Conservation (phyloP, 2,113 vertebrate genomes). For the Calypte anna region DNA sequence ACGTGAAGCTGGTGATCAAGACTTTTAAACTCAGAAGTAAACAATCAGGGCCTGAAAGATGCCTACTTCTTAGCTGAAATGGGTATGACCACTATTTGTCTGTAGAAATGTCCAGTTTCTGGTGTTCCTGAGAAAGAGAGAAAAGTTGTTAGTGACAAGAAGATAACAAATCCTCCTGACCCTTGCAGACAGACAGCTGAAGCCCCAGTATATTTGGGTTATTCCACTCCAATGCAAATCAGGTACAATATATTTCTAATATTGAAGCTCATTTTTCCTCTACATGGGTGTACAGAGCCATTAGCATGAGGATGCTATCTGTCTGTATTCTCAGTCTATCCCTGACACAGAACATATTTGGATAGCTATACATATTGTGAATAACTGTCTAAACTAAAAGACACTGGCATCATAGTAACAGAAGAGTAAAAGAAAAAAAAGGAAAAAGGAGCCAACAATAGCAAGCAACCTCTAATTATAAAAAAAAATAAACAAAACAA, state of each 20-base stretch:
- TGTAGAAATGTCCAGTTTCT: not conserved
- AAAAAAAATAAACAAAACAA: not conserved
- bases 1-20: no score
- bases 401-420: no score
- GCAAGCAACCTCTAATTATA: not conserved
- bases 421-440: not conserved
- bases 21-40: no score
- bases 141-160: not conserved
- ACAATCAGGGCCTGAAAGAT: no score
- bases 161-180: not conserved
- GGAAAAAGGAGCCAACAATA: not conserved
- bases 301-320: not conserved
- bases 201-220: not conserved
- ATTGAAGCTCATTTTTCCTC: not conserved
- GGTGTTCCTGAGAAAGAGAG: not conserved
- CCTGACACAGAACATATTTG: not conserved
- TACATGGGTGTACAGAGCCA: not conserved
- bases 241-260: not conserved
- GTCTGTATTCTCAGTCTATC: not conserved
- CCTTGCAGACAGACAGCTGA: not conserved
- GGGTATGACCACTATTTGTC: accelerated
- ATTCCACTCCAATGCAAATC: not conserved
- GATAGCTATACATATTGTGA: not conserved
- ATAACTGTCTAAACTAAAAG: not conserved
- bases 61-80: not conserved